Conservation (phyloP, 53 echinoderm and acorn worm genomes). For the Henricia sp. region DNA sequence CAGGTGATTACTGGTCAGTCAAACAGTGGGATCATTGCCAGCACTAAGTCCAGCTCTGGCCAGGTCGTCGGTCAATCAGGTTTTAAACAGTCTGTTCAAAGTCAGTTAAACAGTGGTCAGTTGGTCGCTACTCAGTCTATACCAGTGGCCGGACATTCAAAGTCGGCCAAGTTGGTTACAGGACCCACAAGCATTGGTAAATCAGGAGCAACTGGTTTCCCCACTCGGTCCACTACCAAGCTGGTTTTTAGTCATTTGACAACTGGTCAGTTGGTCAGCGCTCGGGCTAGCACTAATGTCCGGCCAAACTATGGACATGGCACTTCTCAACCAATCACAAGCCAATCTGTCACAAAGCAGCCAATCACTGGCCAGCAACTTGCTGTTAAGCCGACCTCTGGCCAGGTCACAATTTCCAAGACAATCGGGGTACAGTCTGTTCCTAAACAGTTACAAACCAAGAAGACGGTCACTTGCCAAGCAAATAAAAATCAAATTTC, state of each 20-base stretch:
- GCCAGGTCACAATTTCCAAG: no score
- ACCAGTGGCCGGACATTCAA: background rate
- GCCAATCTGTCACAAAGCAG: background rate
- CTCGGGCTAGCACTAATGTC: background rate
- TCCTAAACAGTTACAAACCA: background rate
- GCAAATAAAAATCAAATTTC: background rate
- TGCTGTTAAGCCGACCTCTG: background rate
- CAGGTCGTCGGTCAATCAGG: background rate
- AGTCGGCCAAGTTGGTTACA: background rate
- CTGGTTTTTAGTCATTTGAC: background rate
- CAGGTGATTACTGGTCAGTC: slow-evolving; percentile 5
- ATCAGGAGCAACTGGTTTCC: background rate
- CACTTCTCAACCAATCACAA: background rate
- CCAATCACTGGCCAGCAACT: background rate
- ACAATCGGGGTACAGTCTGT: no score
- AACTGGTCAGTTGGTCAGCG: background rate
- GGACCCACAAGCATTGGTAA: background rate
- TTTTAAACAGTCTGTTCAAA: background rate
- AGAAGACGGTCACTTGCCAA: background rate
- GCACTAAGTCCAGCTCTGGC: background rate
- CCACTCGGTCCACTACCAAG: background rate
- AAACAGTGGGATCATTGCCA: background rate
- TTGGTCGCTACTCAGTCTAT: background rate
- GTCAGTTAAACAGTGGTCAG: background rate
- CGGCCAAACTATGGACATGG: background rate